Evolutionary conservation across 2,797 vertebrate genomes (phyloP).

Genomic region (Kryptolebias ocellatus): DNA sequence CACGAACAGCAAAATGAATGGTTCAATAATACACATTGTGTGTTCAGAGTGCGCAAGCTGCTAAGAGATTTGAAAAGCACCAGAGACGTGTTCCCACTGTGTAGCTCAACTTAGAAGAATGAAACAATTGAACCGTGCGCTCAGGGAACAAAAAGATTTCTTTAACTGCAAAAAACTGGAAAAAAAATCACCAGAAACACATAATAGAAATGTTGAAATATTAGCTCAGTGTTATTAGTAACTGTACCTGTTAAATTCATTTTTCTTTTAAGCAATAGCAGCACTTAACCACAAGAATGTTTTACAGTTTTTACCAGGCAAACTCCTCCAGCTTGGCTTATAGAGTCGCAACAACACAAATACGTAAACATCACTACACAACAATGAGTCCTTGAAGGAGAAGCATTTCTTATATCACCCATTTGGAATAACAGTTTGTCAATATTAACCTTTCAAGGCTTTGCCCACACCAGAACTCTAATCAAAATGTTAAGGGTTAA

Average conservation of each 20-base stretch:
- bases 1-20: slow-evolving; percentile 41
- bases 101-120: slow-evolving; percentile 30
- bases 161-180: slow-evolving; percentile 16
- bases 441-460: not conserved
- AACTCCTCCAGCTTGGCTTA: too few relatives aligned
- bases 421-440: too few relatives aligned
- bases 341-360: too few relatives aligned
- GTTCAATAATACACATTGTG: slow-evolving; percentile 28
- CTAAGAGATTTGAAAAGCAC: slow-evolving; percentile 57
- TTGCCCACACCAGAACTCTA: too few relatives aligned
- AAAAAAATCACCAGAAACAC: slow-evolving; percentile 15
- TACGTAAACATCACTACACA: too few relatives aligned
- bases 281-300: too few relatives aligned
- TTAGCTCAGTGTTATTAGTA: slow-evolving; percentile 19
- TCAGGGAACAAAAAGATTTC: slow-evolving; percentile 37
- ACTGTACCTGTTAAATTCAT: slow-evolving; percentile 6
- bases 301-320: too few relatives aligned
- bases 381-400: too few relatives aligned
- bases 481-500: too few relatives aligned
- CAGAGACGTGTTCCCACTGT: slow-evolving; percentile 31
- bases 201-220: not conserved
- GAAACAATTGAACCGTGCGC: slow-evolving; percentile 44
- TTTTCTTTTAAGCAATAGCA: too few relatives aligned
- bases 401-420: too few relatives aligned
- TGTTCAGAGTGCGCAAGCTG: slow-evolving; percentile 24